Evolutionary conservation across 1,140 invertebrate species (phyloP).

Genomic region (Lepidurus apus): DNA sequence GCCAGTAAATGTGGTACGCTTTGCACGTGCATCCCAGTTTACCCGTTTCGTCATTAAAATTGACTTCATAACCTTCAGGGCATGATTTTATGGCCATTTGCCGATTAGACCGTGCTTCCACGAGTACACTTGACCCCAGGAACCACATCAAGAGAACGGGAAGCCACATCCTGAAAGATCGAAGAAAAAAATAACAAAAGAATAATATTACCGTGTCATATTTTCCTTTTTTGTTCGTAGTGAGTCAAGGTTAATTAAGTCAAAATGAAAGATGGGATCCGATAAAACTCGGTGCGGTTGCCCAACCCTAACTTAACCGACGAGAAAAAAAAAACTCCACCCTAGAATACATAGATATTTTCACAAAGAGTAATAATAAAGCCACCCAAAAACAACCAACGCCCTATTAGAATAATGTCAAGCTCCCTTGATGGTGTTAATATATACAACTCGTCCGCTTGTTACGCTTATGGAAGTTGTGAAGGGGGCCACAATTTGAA

Average conservation of each 20-base stretch:
- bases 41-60: slow-evolving; percentile 23
- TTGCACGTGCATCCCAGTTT: slow-evolving; percentile 32
- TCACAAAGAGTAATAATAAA: not conserved
- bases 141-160: not conserved
- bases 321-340: not conserved
- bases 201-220: not conserved
- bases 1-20: slow-evolving; percentile 34
- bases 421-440: not conserved
- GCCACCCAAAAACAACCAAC: not conserved
- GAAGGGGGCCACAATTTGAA: not conserved
- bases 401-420: not conserved
- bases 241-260: slow-evolving; percentile 16
- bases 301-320: not conserved
- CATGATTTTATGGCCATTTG: slow-evolving; percentile 31
- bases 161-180: not conserved
- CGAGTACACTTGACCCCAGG: not conserved
- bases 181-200: not conserved
- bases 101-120: not conserved
- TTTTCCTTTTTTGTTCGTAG: not conserved
- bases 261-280: not conserved
- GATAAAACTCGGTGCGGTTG: too few relatives aligned
- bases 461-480: not conserved
- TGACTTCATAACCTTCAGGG: slow-evolving; percentile 33
- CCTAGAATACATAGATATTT: not conserved
- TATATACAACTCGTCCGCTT: not conserved